Evolutionary conservation across 2,113 vertebrate genomes (phyloP).

Genomic region (Apeltes quadracus): DNA sequence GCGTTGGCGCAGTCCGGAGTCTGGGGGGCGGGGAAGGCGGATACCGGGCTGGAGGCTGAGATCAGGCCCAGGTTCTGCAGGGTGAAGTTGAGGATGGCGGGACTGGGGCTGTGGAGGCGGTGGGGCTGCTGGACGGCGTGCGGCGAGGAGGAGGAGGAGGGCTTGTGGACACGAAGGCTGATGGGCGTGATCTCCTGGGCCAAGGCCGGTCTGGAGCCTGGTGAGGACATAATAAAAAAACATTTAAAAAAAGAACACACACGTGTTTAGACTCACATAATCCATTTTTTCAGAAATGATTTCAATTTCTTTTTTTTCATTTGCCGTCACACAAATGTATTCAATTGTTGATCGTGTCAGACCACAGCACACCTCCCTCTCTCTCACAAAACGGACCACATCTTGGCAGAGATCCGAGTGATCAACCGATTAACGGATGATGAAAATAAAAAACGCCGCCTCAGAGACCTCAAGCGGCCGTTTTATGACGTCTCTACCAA

Average conservation of each 20-base stretch:
- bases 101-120: slow-evolving; percentile 81
- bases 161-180: slow-evolving; percentile 75
- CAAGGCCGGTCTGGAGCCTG: slow-evolving; percentile 85
- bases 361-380: no score
- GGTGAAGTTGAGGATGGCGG: slow-evolving; percentile 91
- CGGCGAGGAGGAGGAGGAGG: slow-evolving; percentile 77
- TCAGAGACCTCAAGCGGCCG: neutral
- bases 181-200: slow-evolving; percentile 86
- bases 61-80: slow-evolving; percentile 91
- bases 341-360: no score
- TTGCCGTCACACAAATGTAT: no score
- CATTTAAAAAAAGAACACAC: no score
- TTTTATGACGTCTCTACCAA: slow-evolving; percentile 65
- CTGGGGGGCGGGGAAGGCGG: slow-evolving; percentile 29
- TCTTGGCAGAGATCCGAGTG: no score
- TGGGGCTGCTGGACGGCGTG: slow-evolving; percentile 69
- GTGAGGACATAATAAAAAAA: neutral
- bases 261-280: no score
- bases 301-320: no score
- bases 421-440: no score
- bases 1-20: slow-evolving; percentile 72
- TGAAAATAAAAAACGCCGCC: neutral
- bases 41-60: slow-evolving; percentile 69
- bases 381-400: no score
- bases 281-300: no score